Base-by-base conservation (phyloP, 2,797 vertebrate species). In the Thripadectes ignobilis region DNA sequence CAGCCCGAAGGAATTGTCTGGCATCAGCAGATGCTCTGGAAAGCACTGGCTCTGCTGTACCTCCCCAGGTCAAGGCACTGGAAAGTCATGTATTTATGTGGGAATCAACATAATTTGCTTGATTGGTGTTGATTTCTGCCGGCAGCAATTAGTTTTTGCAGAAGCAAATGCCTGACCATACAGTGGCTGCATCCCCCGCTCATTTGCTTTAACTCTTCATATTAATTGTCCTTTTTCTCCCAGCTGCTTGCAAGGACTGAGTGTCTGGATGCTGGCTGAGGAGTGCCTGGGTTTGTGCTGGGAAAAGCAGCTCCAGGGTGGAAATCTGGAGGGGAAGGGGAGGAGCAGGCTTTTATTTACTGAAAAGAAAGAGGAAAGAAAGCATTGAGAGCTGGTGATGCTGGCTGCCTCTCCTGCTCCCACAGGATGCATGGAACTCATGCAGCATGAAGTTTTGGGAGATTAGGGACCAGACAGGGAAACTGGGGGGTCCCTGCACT, bases 351-450 rank as follows among this genome's bases (percentile, higher is more conserved):
- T n/a, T 71, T 72, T 67, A 15, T 59, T 55, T 81, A 32, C 76
- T n/a, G 5, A 8, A 52, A 41, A 30, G 71, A 34, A 67, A 82
- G 63, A 34, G 36, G 34, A 30, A 51, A 36, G 49, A 3, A 48
- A 57, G 34, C 2, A 0, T 0, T 58, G 87, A 41, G 75, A 73
- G 79, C 34, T 3, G 2, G 27, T 39, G 8, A 6, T 80, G 43
- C 51, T 12, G 34, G 2, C 88, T 67, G 51, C 27, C n/a, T 73
- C 15, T 32, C 34, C 34, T 30, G 63, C 34, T 76, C 38, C 77
- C 0, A 1, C 4, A 2, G 72, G 36, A 29, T 21, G 20, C 0
- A 0, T 17, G 16, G 10, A 27, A 18, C 43, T 46, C 6, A 0
- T 14, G 34, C 32, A n/a, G n/a, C 24, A 5, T 48, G 39, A 59